These are phyloP conservation scores for Petaurus breviceps DNA, from an alignment of 2,113 vertebrate species.

Conservation along the genomic window DNA sequence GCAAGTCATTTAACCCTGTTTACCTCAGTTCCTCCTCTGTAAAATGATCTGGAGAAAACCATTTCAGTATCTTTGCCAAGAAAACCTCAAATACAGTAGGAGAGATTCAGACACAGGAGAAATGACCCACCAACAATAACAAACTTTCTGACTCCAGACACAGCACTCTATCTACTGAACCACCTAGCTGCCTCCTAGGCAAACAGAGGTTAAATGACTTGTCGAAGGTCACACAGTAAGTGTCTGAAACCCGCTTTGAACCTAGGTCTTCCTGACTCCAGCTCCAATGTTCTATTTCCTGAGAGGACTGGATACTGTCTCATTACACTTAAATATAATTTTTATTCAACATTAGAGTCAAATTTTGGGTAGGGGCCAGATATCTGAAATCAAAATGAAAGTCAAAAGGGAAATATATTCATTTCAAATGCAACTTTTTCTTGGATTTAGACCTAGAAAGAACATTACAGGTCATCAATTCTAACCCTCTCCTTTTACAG, in stretches of 20 bases:
- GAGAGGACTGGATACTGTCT: not conserved
- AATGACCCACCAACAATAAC: not conserved
- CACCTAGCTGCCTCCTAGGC: not conserved
- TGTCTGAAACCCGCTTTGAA: not conserved
- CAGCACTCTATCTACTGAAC: not conserved
- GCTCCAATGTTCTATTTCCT: not conserved
- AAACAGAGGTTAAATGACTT: not conserved
- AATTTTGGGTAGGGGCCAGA: not conserved
- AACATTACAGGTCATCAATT: not conserved
- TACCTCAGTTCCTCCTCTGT: not conserved
- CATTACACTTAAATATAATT: not conserved
- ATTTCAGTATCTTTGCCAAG: not conserved
- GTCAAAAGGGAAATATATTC: not conserved
- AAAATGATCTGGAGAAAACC: not conserved
- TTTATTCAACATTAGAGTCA: slow-evolving; percentile 3
- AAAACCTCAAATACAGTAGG: not conserved
- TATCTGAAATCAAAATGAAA: not conserved
- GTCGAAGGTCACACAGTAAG: not conserved
- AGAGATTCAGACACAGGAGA: not conserved
- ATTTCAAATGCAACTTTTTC: not conserved
- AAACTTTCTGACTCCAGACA: not conserved
- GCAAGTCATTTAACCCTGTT: not conserved
- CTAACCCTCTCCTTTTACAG: not conserved
- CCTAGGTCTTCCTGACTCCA: not conserved
- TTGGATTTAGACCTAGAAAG: not conserved